A percentile compares a stretch with the other conserved stretches of the same genome.
Evolutionary conservation across 2,113 vertebrate species (phyloP).

Genomic region (Cebus imitator): DNA sequence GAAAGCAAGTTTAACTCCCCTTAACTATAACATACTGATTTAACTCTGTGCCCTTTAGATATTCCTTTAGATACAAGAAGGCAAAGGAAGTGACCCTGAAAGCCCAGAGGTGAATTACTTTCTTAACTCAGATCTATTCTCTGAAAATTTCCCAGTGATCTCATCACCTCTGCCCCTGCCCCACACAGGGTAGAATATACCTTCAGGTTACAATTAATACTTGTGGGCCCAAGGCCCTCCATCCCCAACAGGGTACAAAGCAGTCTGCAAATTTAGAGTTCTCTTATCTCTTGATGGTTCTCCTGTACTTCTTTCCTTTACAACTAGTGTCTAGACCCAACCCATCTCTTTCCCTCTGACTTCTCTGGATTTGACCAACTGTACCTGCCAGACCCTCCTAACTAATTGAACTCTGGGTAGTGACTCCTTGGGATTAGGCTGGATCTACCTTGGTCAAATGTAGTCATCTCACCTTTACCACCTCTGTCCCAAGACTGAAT

Average conservation of each 20-base stretch:
- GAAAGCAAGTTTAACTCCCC: conserved; percentile 24
- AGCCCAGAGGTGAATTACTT: conserved; percentile 13
- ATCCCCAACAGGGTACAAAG: conserved; percentile 7
- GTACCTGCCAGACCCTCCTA: not conserved
- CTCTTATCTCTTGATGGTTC: not conserved
- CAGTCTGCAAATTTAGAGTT: not conserved
- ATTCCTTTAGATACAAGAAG: conserved; percentile 21
- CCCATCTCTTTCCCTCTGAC: not conserved
- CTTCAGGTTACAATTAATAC: conserved; percentile 21
- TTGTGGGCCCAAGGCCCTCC: not conserved
- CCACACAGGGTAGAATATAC: not conserved
- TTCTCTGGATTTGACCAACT: conserved; percentile 39
- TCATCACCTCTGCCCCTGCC: not conserved
- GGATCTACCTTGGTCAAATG: not conserved
- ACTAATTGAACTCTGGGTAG: not conserved
- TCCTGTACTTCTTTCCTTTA: conserved; percentile 26
- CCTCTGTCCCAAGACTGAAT: not conserved
- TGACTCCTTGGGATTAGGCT: not conserved
- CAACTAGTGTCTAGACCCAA: not conserved
- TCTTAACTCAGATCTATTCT: conserved; percentile 36
- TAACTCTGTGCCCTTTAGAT: conserved; percentile 4
- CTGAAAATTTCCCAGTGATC: not conserved
- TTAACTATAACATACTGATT: not conserved
- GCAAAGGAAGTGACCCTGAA: conserved; percentile 18
- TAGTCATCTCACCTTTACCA: not conserved